Percentiles rank a stretch among this genome's conserved stretches.
Evolutionary conservation across 2,888 invertebrate genomes (phyloP).

Genomic region (Hypomecis atomaria): DNA sequence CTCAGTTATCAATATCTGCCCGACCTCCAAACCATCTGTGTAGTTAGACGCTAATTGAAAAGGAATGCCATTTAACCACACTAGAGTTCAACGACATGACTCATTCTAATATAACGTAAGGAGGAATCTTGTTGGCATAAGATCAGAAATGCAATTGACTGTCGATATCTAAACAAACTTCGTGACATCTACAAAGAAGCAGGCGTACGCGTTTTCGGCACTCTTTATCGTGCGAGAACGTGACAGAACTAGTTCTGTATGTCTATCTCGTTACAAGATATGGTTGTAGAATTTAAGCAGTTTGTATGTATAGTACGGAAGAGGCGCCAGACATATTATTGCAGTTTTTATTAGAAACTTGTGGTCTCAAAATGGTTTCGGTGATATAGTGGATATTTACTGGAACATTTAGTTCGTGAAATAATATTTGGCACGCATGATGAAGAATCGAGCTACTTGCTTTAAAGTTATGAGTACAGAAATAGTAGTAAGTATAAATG

Average conservation of each 20-base stretch:
- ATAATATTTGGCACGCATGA: too few relatives aligned
- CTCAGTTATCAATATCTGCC: slow-evolving; percentile 7
- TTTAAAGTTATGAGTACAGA: too few relatives aligned
- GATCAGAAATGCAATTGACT: slow-evolving; percentile 38
- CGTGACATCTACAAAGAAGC: background rate
- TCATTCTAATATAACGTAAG: slow-evolving; percentile 28
- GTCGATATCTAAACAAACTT: slow-evolving; percentile 35
- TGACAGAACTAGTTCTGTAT: background rate
- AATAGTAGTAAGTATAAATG: too few relatives aligned
- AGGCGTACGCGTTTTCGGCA: too few relatives aligned
- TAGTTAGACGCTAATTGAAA: slow-evolving; percentile 32
- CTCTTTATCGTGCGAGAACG: background rate
- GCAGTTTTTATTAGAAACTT: background rate
- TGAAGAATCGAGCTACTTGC: too few relatives aligned
- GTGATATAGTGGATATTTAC: too few relatives aligned
- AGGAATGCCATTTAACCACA: slow-evolving; percentile 15
- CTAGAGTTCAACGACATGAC: slow-evolving; percentile 39
- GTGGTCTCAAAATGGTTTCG: background rate
- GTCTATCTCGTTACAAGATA: slow-evolving; percentile 1
- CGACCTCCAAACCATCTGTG: slow-evolving; percentile 33
- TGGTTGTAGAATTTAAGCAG: background rate
- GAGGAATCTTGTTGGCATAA: slow-evolving; percentile 38
- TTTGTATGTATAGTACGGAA: background rate
- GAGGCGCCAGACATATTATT: background rate
- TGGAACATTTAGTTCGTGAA: too few relatives aligned